Percentiles rank a stretch among this genome's conserved stretches.
Conservation (phyloP, 2,888 invertebrate genomes). For the Hypolimnas misippus region DNA sequence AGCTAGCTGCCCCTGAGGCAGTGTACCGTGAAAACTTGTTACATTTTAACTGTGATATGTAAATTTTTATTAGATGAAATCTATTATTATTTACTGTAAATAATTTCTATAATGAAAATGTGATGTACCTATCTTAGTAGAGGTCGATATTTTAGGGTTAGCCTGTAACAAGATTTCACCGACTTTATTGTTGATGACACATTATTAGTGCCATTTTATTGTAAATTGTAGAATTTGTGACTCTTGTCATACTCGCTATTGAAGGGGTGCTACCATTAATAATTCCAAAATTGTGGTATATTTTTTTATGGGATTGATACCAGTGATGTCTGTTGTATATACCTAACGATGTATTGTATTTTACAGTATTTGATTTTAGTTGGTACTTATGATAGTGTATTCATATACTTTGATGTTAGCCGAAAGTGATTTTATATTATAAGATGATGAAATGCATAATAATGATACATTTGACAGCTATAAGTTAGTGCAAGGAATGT, state of each 20-base stretch:
- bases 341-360: conserved; percentile 78
- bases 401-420: conserved; percentile 80
- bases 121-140: conserved; percentile 75
- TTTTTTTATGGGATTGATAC: conserved; percentile 83
- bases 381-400: conserved; percentile 82
- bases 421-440: conserved; percentile 82
- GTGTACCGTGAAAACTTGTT: conserved; percentile 81
- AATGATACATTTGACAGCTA: conserved; percentile 80
- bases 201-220: conserved; percentile 82
- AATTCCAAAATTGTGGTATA: conserved; percentile 83
- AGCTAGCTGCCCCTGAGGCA: conserved; percentile 77
- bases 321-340: conserved; percentile 83
- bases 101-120: conserved; percentile 73
- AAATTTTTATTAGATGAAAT: conserved; percentile 81
- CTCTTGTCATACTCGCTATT: conserved; percentile 85
- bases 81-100: conserved; percentile 79
- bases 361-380: conserved; percentile 83
- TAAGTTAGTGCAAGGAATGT: conserved; percentile 78
- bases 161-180: conserved; percentile 84
- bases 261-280: conserved; percentile 85
- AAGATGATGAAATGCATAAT: conserved; percentile 81
- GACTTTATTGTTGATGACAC: conserved; percentile 80
- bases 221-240: conserved; percentile 82
- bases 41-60: conserved; percentile 84
- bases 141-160: conserved; percentile 77